These are phyloP conservation scores for Congeria kusceri DNA, from an alignment of 2,888 invertebrate genomes.

Conservation along the genomic window DNA sequence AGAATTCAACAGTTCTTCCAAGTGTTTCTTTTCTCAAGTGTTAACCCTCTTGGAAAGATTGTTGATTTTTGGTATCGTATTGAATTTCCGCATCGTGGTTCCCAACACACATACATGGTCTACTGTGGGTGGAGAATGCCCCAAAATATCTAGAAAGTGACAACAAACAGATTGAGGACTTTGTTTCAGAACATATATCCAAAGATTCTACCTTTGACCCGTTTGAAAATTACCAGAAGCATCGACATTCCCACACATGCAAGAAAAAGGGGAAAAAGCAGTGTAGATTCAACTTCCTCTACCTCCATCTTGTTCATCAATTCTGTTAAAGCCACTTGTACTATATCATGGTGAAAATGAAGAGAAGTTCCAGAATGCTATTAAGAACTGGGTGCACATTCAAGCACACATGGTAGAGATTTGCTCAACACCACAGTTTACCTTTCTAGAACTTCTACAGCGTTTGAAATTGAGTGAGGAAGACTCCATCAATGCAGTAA, in stretches of 20 bases:
- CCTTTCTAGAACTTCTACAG: slow-evolving; percentile 30
- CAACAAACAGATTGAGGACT: neutral
- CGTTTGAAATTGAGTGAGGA: slow-evolving; percentile 14
- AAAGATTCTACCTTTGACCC: neutral
- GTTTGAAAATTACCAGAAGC: slow-evolving; percentile 13
- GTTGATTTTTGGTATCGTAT: slow-evolving; percentile 1
- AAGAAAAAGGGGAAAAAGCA: slow-evolving; percentile 23
- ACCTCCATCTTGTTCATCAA: slow-evolving; percentile 16
- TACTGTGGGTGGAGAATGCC: slow-evolving; percentile 8
- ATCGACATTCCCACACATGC: slow-evolving; percentile 24
- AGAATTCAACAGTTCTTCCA: slow-evolving; percentile 3
- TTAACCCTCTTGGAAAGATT: neutral
- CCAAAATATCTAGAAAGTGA: neutral
- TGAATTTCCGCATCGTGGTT: neutral
- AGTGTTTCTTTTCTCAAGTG: neutral
- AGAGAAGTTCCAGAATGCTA: neutral
- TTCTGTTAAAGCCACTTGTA: slow-evolving; percentile 16
- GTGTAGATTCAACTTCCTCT: slow-evolving; percentile 24
- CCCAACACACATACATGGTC: neutral
- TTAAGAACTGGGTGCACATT: slow-evolving; percentile 2
- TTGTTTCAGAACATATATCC: neutral
- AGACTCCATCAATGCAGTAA: slow-evolving; percentile 8
- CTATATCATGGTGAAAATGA: slow-evolving; percentile 5
- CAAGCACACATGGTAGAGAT: slow-evolving; percentile 6
- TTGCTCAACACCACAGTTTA: neutral